These are phyloP conservation scores for Amphiduros pacificus DNA, from an alignment of 2,888 invertebrate species.

Conservation along the genomic window DNA sequence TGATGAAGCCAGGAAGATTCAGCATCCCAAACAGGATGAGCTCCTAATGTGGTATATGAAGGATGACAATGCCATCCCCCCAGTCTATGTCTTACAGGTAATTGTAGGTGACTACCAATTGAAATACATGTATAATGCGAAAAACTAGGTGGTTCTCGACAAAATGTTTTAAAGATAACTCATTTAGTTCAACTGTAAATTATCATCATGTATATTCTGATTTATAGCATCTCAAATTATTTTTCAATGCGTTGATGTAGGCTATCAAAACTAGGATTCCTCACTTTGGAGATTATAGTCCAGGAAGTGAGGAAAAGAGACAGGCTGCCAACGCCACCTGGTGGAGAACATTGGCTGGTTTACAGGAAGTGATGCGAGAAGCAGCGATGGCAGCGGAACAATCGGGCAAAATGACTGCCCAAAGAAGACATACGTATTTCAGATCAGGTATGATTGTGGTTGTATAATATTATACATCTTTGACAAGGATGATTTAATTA, in stretches of 20 bases:
- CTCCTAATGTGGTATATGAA: conserved; percentile 30
- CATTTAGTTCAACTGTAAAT: no score
- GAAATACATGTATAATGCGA: no score
- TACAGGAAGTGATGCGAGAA: conserved; percentile 34
- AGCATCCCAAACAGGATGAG: conserved; percentile 10
- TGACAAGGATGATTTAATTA: no score
- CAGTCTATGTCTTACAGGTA: no score
- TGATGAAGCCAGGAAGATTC: conserved; percentile 13
- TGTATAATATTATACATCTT: no score
- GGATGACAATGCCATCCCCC: conserved; percentile 32
- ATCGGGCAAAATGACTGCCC: conserved; percentile 32
- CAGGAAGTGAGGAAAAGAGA: conserved; percentile 11
- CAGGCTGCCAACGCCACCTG: conserved; percentile 5
- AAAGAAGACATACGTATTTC: conserved; percentile 36
- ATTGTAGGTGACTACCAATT: no score
- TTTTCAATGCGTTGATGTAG: conserved; percentile 3
- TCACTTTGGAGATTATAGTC: conserved; percentile 13
- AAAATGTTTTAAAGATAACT: no score
- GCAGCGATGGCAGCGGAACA: conserved; percentile 35
- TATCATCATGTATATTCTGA: no score
- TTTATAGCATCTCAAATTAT: no score
- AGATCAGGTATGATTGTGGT: conserved; percentile 44
- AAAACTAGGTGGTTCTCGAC: no score
- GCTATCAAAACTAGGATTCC: conserved; percentile 10
- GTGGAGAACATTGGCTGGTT: conserved; percentile 3